These are phyloP conservation scores for Mycalesis mineus DNA, from an alignment of 2,888 invertebrate genomes.

Conservation along the genomic window DNA sequence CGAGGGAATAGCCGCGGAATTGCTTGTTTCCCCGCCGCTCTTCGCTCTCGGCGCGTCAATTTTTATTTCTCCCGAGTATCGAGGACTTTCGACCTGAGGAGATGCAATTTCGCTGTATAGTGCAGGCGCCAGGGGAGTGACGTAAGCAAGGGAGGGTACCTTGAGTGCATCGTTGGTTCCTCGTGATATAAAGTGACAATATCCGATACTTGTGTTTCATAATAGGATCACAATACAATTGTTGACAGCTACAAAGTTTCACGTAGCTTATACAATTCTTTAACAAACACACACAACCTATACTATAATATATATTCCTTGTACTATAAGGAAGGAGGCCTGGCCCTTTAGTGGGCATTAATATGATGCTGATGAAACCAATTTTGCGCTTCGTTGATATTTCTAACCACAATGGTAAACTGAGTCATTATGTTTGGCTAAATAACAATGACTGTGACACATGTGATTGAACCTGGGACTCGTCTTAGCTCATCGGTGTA, in stretches of 20 bases:
- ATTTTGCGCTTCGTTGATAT: too few relatives aligned
- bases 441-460: too few relatives aligned
- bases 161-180: background rate
- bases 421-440: too few relatives aligned
- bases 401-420: too few relatives aligned
- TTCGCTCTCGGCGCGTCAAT: background rate
- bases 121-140: background rate
- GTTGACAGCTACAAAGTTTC: background rate
- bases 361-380: too few relatives aligned
- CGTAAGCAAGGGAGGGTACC: background rate
- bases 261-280: too few relatives aligned
- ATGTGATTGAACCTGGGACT: too few relatives aligned
- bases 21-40: constrained; percentile 8
- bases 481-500: too few relatives aligned
- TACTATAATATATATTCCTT: too few relatives aligned
- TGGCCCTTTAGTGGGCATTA: too few relatives aligned
- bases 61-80: constrained; percentile 10
- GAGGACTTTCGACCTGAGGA: background rate
- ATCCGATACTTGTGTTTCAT: background rate
- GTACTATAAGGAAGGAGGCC: too few relatives aligned
- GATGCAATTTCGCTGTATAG: constrained; percentile 4
- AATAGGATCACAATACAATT: background rate
- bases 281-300: too few relatives aligned
- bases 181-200: background rate
- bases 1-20: background rate